A percentile compares a stretch with the other conserved stretches of the same genome.
Evolutionary conservation across 2,113 vertebrate species (phyloP).

Genomic region (Dasypus novemcinctus): DNA sequence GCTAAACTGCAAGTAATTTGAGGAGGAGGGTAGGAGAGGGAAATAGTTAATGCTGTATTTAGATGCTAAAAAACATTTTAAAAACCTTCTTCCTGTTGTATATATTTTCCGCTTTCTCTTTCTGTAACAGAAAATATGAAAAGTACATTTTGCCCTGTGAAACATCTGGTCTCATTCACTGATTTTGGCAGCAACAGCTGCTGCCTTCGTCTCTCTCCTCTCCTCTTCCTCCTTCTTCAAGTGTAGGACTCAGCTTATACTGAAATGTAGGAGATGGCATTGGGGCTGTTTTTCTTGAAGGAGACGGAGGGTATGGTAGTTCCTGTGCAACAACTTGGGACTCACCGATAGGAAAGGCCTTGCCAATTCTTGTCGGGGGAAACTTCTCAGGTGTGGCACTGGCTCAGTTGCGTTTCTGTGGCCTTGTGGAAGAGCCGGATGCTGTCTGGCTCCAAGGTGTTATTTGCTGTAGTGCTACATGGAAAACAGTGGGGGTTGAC

Average conservation of each 20-base stretch:
- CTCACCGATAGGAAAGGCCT: not conserved
- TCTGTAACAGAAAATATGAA: not conserved
- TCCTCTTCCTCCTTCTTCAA: not conserved
- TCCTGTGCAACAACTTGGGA: not conserved
- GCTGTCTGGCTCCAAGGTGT: not conserved
- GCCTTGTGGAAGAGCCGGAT: not conserved
- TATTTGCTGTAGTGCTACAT: not conserved
- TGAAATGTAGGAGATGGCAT: not conserved
- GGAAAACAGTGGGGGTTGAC: too few relatives aligned
- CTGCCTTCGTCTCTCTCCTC: not conserved
- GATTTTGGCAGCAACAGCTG: not conserved
- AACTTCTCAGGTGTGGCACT: not conserved
- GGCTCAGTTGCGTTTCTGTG: not conserved
- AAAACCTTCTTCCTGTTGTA: not conserved
- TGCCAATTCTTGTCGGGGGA: not conserved
- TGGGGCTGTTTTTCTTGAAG: not conserved
- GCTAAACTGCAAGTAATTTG: not conserved
- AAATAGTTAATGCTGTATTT: not conserved
- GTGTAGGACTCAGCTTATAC: not conserved
- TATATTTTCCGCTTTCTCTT: not conserved
- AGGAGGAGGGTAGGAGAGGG: not conserved
- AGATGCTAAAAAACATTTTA: conserved; percentile 2
- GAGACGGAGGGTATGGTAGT: too few relatives aligned
- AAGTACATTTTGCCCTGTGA: not conserved
- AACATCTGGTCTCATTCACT: not conserved